Evolutionary conservation across 2,113 vertebrate genomes (phyloP), one percentile per base, ranked within the genome.

Genomic region (Felis chaus): DNA sequence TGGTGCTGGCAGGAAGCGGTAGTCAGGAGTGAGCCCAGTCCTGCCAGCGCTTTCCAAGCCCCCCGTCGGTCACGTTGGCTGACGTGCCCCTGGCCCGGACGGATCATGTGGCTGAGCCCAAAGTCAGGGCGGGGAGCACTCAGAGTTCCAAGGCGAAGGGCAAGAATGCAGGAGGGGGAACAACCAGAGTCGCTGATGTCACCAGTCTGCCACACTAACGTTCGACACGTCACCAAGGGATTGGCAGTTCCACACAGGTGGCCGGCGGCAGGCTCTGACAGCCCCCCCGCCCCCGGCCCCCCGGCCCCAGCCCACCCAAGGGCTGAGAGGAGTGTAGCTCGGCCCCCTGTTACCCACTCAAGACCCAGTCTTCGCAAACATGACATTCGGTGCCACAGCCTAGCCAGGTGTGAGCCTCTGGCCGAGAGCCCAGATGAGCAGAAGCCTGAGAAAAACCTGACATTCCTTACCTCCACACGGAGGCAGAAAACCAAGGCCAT

Each of bases 171-270:
- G 23, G 15, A 31, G 5, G 4, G 45, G 31, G 33, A 63, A 29
- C 57, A 41, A 29, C 57, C 4, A 4, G 45, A 41, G 48, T 10
- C 39, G 8, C 3, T 7, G 81, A 36, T 10, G 9, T 25, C 3
- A 0, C 41, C 39, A 25, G 15, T 7, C 45, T 21, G 1, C 27
- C 79, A 31, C 12, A 8, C 23, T 25, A 0, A 0, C 15, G 31
- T 2, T 55, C 55, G 4, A 45, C 65, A 13, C 3, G 8, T 61
- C n/a, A 50, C 2, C 21, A 25, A 53, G 48, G 50, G 9, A 3
- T 23, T 18, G 50, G 36, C 45, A 23, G 2, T 11, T 18, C 69
- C 8, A 61, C 57, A 2, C 0, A 4, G n/a, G 13, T 1, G 27
- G 55, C 23, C 31, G 18, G 7, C 39, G 36, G 0, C 25, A 4